Base-by-base conservation (phyloP, 2,797 vertebrate species). In the Hozukius guyotensis region DNA sequence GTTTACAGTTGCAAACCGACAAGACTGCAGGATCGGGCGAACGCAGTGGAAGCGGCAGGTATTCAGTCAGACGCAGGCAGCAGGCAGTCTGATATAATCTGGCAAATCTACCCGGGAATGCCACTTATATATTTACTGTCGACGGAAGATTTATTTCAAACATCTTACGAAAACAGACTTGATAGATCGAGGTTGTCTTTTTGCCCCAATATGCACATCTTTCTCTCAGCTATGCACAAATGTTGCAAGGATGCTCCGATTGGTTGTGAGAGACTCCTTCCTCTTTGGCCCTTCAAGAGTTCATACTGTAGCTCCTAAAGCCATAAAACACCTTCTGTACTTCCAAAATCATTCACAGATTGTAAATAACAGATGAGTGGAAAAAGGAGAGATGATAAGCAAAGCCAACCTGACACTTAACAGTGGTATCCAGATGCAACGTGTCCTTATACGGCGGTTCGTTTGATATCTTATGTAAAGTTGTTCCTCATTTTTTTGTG, bases 361-460 rank as follows among this genome's bases (percentile, higher is more conserved):
- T 32, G 11, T 65, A 34, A 55, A 70, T 78, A 82, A 72, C 27
- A 88, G 68, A 86, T 67, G 55, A 70, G 49, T 75, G 55, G 27
- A 78, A 68, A 75, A 18, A 53, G 18, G 18, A 46, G 16, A 34
- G 12, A 8, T 27, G 67, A 61, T 20, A 13, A 52, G 12, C 8
- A 20, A 77, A 70, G 68, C 22, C 71, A 77, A 25, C 13, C 29
- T 76, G 67, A 53, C 52, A 53, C 29, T 9, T 32, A 72, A 56
- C 32, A 61, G 68, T 72, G 75, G 4, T 13, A 34, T 75, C 77
- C 76, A 79, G 66, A 78, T 46, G 42, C 14, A 46, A 46, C 42
- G 16, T 18, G 42, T 46, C 42, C 31, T 31, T 6, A 18, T 46
- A 46, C 42, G 18, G 42, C 7, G 42, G 42, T 18, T 46, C 7